Conservation (phyloP, 2,113 vertebrate species). For the Rhipidura dahli region DNA sequence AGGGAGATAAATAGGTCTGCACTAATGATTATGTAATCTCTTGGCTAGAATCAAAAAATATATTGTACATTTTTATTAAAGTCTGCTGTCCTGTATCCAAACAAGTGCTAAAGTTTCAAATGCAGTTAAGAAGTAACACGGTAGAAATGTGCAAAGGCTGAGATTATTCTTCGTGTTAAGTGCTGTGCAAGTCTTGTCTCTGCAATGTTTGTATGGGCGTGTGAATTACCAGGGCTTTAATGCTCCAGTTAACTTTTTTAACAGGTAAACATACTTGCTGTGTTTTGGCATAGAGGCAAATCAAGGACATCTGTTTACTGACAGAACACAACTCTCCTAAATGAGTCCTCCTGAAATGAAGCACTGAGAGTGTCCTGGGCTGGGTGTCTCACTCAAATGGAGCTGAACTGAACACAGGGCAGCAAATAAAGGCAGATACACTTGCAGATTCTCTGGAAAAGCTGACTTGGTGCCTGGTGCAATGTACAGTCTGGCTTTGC, state of each 20-base stretch:
- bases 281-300: background rate
- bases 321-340: background rate
- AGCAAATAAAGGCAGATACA: background rate
- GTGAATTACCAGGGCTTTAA: background rate
- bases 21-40: background rate
- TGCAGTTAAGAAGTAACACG: background rate
- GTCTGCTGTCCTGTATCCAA: background rate
- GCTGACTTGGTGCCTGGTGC: background rate
- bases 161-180: background rate
- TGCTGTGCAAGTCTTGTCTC: background rate
- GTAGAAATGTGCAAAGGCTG: background rate
- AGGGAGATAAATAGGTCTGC: constrained; percentile 16
- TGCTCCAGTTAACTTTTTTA: background rate
- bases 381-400: background rate
- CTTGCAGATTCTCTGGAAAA: background rate
- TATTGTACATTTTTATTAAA: background rate
- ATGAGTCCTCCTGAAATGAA: background rate
- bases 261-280: background rate
- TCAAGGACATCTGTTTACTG: background rate
- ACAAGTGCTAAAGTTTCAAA: background rate
- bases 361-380: background rate
- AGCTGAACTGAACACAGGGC: background rate
- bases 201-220: background rate
- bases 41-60: background rate
- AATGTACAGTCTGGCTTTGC: background rate